Percentiles rank a stretch among this genome's conserved stretches.
These are phyloP conservation scores for Procambarus clarkii DNA, from an alignment of 1,140 invertebrate genomes.

Conservation along the genomic window DNA sequence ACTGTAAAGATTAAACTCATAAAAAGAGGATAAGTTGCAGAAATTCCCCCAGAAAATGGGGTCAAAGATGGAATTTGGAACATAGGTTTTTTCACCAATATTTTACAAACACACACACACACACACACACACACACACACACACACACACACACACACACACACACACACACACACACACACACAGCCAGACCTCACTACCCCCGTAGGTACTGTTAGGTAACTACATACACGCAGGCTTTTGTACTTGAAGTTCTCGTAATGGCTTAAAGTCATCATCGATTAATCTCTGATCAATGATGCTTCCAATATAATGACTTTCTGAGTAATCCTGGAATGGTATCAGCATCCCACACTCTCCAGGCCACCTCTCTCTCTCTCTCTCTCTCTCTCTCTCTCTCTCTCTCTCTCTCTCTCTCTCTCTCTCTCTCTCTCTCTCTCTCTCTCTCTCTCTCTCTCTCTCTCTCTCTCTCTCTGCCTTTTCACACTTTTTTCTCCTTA, in stretches of 20 bases:
- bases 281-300: constrained; percentile 10
- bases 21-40: too few relatives aligned
- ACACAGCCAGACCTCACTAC: background rate
- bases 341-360: background rate
- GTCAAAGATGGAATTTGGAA: too few relatives aligned
- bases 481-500: background rate
- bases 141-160: background rate
- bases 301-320: background rate
- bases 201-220: too few relatives aligned
- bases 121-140: background rate
- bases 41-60: too few relatives aligned
- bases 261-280: background rate
- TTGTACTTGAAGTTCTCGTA: background rate
- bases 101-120: too few relatives aligned
- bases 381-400: too few relatives aligned
- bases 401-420: background rate
- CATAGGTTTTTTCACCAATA: too few relatives aligned
- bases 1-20: too few relatives aligned
- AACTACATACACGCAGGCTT: background rate
- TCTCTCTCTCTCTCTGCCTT: background rate
- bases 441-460: constrained; percentile 26
- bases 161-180: background rate
- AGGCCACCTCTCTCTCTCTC: too few relatives aligned
- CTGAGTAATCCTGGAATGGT: background rate
- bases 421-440: constrained; percentile 20